Conservation (phyloP, 2,888 invertebrate species). For the Phyllotreta striolata region DNA sequence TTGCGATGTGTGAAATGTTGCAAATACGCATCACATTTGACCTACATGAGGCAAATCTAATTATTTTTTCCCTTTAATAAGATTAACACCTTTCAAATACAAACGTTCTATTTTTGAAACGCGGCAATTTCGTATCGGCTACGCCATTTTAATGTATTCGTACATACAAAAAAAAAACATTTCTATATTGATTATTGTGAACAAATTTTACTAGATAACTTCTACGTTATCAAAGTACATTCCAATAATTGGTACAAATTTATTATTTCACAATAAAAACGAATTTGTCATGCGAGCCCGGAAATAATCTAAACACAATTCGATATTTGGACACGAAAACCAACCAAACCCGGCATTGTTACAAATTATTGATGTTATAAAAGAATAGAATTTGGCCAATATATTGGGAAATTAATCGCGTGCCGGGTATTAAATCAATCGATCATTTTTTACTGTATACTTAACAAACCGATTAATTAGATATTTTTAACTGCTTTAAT, state of each 20-base stretch:
- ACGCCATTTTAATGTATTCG: not conserved
- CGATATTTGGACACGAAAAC: conserved; percentile 7
- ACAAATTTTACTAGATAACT: no score
- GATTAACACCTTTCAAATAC: conserved; percentile 13
- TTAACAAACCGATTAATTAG: no score
- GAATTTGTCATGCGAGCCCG: no score
- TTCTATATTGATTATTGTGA: not conserved
- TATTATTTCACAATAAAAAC: no score
- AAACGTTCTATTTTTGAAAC: conserved; percentile 12
- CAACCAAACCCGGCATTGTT: conserved; percentile 4
- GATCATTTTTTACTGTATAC: no score
- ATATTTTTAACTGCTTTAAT: no score
- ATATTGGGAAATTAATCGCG: not conserved
- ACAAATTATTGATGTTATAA: not conserved
- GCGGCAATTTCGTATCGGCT: not conserved
- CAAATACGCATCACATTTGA: not conserved
- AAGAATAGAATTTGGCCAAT: not conserved
- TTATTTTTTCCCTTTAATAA: conserved; percentile 4
- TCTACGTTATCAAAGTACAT: no score
- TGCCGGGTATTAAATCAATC: no score
- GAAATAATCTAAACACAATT: not conserved
- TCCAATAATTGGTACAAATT: no score
- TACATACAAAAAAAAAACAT: not conserved
- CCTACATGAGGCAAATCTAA: conserved; percentile 11
- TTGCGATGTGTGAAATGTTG: no score